Conservation (phyloP, 2,888 invertebrate species). For the Callimorpha dominula region DNA sequence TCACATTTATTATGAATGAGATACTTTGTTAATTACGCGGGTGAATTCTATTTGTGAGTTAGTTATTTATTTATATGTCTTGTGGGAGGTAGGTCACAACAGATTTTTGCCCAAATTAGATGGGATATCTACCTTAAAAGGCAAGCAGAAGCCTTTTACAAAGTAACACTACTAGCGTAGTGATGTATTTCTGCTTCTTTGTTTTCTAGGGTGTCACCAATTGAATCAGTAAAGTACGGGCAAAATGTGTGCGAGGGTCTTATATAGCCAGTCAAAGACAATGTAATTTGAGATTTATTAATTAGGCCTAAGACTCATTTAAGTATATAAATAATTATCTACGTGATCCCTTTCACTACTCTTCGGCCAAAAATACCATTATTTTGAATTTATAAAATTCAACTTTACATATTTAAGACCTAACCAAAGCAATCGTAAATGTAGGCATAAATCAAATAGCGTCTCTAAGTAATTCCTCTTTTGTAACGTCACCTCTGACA, state of each 20-base stretch:
- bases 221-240: too few species aligned
- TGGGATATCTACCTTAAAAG: background rate
- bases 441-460: constrained; percentile 31
- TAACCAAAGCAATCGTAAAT: constrained; percentile 1
- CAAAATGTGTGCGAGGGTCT: too few species aligned
- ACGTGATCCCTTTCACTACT: too few species aligned
- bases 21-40: background rate
- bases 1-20: background rate
- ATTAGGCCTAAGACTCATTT: too few species aligned
- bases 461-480: constrained; percentile 4
- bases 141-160: background rate
- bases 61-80: background rate
- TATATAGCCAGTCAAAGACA: too few species aligned
- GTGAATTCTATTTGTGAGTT: background rate
- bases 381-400: background rate
- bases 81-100: background rate
- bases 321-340: too few species aligned
- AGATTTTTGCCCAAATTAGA: background rate
- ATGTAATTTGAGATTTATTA: too few species aligned
- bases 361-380: background rate
- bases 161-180: too few species aligned
- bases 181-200: too few species aligned
- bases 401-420: background rate
- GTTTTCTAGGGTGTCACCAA: too few species aligned
- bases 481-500: constrained; percentile 25